Base-by-base conservation (phyloP, 2,888 invertebrate species). In the Physocephala rufipes region DNA sequence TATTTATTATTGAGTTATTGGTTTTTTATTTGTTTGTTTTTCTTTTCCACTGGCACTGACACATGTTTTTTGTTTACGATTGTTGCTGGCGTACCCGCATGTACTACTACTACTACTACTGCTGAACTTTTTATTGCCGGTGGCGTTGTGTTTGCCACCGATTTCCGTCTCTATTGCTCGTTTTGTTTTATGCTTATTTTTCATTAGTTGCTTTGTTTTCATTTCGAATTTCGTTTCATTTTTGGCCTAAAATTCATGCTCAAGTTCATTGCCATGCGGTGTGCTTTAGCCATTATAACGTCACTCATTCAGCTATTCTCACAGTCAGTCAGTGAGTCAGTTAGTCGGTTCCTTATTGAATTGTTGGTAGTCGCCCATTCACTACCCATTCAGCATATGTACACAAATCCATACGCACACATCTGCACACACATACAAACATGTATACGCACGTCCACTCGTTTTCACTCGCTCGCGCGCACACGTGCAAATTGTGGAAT, bases 151-250 rank as follows among this genome's bases (percentile, higher is more conserved):
- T 43, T 62, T 21, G 62, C 45, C 45, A 36, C 21, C n/a, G 12
- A 19, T 24, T 45, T 58, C 55, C 26, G 26, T 13, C 55, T 62
- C 24, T n/a, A n/a, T 36, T 21, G 19, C 21, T 16, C 61, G 61
- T 16, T 58, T 61, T 61, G 61, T 49, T 63, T 45, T 78, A 78
- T 81, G 78, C 73, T 79, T 78, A 76, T 74, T 77, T n/a, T 80
- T 80, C 80, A 80, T 79, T 80, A 76, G 80, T 75, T 77, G 79
- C 79, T 81, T 80, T 80, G 81, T 80, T 80, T 80, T 81, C 77
- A 78, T 80, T 79, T 49, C 19, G 49, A n/a, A n/a, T 19, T 15
- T 49, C 19, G 15, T 49, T 49, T 49, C 49, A 49, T 76, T 76
- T 77, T 78, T 75, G 77, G 67, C 76, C 76, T 68, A 79, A 79